phyloP scores from a whole-genome alignment of 2,888 invertebrate species.

The Tinea trinotella region DNA sequence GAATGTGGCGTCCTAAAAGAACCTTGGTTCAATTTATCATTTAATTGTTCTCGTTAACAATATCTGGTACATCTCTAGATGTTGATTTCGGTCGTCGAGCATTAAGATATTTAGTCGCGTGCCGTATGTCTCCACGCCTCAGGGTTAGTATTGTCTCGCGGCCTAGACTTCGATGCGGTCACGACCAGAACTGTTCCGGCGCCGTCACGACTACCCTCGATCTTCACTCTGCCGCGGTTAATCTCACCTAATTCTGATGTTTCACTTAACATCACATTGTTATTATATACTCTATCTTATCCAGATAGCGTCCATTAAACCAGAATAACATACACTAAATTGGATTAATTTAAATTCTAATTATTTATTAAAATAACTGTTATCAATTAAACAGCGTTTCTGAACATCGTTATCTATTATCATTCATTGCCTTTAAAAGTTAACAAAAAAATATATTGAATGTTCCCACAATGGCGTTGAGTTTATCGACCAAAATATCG shows the following conservation, averaged over 20 bases:
- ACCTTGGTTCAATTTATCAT: too few relatives aligned
- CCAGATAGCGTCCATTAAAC: neutral
- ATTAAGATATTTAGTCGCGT: constrained; percentile 13
- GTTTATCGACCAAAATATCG: constrained; percentile 7
- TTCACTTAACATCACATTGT: neutral
- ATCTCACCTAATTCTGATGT: constrained; percentile 15
- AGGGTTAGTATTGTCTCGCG: constrained; percentile 8
- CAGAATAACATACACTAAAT: neutral
- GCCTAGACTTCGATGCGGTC: constrained; percentile 12
- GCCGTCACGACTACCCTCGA: constrained; percentile 16
- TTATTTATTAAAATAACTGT: neutral
- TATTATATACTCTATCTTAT: neutral
- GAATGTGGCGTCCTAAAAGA: too few relatives aligned
- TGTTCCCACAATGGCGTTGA: constrained; percentile 7
- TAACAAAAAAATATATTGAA: constrained; percentile 2
- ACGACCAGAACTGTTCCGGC: constrained; percentile 10
- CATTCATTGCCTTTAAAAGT: neutral
- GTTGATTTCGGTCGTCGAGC: constrained; percentile 14
- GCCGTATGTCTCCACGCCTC: constrained; percentile 17
- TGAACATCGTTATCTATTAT: neutral
- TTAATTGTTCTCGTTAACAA: constrained; percentile 5
- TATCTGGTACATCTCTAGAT: constrained; percentile 6
- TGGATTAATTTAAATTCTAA: neutral
- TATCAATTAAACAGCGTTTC: neutral
- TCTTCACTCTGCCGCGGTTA: constrained; percentile 8